phyloP scores from a whole-genome alignment of 2,888 invertebrate species.

The Tholera decimalis region DNA sequence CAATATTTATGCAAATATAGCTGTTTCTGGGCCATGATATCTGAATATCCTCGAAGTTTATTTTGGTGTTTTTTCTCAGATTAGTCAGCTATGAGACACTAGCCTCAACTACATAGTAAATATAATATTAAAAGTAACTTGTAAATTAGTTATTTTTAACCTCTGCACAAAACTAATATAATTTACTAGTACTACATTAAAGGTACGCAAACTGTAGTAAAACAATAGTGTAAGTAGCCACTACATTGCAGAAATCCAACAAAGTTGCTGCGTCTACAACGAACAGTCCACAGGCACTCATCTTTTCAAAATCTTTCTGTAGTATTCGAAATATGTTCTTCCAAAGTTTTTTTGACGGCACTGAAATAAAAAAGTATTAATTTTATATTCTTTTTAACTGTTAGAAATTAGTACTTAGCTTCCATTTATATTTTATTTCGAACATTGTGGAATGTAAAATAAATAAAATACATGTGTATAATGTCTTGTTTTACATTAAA shows the following conservation, averaged over 20 bases:
- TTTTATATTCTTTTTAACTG: no score
- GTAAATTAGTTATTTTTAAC: background rate
- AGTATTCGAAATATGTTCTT: constrained; percentile 51
- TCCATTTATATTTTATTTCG: no score
- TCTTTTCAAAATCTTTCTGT: constrained; percentile 30
- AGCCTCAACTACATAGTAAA: background rate
- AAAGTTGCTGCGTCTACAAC: constrained; percentile 33
- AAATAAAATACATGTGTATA: no score
- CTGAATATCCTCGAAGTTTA: no score
- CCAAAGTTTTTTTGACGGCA: constrained; percentile 45
- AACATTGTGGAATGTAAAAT: no score
- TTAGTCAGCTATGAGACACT: no score
- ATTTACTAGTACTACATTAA: constrained; percentile 22
- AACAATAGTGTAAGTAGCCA: constrained; percentile 53
- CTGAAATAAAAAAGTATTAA: constrained; percentile 4
- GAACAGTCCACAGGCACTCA: constrained; percentile 47
- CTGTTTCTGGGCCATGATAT: no score
- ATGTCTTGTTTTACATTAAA: background rate
- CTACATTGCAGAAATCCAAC: constrained; percentile 40
- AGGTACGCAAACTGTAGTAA: constrained; percentile 54
- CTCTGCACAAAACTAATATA: no score
- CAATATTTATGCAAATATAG: no score
- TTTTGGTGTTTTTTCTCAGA: no score
- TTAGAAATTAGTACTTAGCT: background rate
- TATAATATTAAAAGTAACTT: background rate